These are phyloP conservation scores for Hypomecis punctinalis DNA, from an alignment of 2,888 invertebrate species.

Conservation along the genomic window DNA sequence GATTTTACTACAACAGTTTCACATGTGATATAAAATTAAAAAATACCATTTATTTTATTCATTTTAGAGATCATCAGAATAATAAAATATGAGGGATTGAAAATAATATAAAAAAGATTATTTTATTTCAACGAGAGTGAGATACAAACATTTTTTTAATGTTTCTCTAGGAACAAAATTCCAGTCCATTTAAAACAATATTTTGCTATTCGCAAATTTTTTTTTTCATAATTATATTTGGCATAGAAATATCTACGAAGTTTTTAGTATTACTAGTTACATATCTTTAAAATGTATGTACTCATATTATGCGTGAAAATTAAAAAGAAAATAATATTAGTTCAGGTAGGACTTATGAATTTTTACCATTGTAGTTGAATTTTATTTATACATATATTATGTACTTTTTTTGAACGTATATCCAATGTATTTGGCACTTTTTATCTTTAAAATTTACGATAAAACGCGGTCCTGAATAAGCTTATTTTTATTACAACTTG, in stretches of 20 bases:
- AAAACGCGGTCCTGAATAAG: too few species aligned
- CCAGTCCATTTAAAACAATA: constrained; percentile 9
- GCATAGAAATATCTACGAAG: constrained; percentile 12
- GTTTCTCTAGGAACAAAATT: constrained; percentile 17
- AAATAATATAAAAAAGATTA: not conserved
- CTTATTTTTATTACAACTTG: too few species aligned
- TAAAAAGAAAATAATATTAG: not conserved
- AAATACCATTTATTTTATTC: constrained; percentile 2
- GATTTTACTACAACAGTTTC: constrained; percentile 9
- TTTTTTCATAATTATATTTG: constrained; percentile 8
- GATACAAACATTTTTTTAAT: not conserved
- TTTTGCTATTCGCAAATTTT: not conserved
- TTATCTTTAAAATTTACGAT: too few species aligned
- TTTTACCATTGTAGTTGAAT: not conserved
- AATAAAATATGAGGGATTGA: not conserved
- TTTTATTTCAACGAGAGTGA: too few species aligned
- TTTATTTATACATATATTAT: not conserved
- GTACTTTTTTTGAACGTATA: not conserved
- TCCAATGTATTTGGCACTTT: too few species aligned
- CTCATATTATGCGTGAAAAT: constrained; percentile 27
- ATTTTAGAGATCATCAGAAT: constrained; percentile 25
- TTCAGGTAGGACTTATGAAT: not conserved
- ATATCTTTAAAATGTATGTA: constrained; percentile 9
- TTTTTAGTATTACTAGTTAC: constrained; percentile 1
- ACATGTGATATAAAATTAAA: not conserved